These are phyloP conservation scores for Sphaerodactylus townsendi DNA, from an alignment of 2,113 vertebrate genomes.

Conservation along the genomic window DNA sequence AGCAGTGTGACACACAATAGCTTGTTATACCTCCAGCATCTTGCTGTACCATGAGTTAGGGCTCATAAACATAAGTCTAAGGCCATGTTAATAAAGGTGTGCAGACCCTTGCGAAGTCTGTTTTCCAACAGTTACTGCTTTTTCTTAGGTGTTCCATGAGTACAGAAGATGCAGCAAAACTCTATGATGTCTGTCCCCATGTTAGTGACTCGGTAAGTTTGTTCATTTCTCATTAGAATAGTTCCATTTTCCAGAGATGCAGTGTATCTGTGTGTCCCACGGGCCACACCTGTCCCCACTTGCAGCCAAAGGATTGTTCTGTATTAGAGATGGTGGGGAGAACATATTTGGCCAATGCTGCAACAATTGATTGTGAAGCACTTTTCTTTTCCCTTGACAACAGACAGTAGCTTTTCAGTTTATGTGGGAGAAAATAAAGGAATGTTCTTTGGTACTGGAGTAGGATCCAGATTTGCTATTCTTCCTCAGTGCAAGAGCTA, in stretches of 20 bases:
- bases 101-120: not conserved
- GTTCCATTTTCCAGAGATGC: not conserved
- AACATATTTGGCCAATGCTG: not conserved
- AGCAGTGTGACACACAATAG: not conserved
- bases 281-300: not conserved
- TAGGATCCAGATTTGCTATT: not conserved
- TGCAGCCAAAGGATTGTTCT: not conserved
- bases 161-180: slow-evolving; percentile 95
- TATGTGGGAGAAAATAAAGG: not conserved
- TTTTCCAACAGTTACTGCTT: not conserved
- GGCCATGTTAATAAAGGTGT: not conserved
- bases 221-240: not conserved
- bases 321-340: not conserved
- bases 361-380: not conserved
- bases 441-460: not conserved
- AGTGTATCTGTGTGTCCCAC: not conserved
- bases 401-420: not conserved
- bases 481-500: not conserved
- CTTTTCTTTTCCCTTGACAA: not conserved
- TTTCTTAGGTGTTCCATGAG: slow-evolving; percentile 94
- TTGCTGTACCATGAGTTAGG: not conserved
- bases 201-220: slow-evolving; percentile 92
- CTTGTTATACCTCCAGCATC: not conserved
- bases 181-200: slow-evolving; percentile 95
- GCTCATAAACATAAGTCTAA: not conserved